Conservation (phyloP, 2,113 vertebrate species). For the Orthonyx spaldingii region DNA sequence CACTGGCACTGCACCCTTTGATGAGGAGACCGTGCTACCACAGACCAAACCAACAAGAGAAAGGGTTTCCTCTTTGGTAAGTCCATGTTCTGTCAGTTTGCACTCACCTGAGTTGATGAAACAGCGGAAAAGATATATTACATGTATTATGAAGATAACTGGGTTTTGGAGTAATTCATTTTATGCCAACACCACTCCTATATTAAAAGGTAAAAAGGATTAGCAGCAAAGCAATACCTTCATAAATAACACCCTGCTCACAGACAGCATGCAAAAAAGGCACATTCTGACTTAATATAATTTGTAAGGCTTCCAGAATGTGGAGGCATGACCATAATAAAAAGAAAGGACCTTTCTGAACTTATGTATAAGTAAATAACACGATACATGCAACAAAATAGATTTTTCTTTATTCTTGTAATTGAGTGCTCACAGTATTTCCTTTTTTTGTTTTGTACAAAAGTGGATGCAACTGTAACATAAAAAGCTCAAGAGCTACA, state of each 20-base stretch:
- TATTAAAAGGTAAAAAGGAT: neutral
- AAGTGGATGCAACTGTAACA: constrained; percentile 21
- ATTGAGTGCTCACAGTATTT: neutral
- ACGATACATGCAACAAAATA: constrained; percentile 50
- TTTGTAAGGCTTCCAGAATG: neutral
- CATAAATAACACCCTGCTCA: neutral
- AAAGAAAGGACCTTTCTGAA: neutral
- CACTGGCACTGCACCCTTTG: neutral
- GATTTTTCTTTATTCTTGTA: constrained; percentile 49
- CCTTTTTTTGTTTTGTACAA: neutral
- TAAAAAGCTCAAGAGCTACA: constrained; percentile 18
- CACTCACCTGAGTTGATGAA: neutral
- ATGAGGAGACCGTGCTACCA: fast-evolving
- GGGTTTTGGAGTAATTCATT: neutral
- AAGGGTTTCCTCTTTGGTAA: neutral
- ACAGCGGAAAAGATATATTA: neutral
- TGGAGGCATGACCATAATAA: neutral
- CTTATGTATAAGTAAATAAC: neutral
- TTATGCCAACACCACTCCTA: neutral
- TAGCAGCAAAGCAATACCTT: neutral
- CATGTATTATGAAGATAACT: neutral
- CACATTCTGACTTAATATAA: neutral
- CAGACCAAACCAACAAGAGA: neutral
- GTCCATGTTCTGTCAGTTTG: neutral
- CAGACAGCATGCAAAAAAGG: neutral